Evolutionary conservation across 2,888 invertebrate species (phyloP).

Genomic region (Hydrotaea diabolus): DNA sequence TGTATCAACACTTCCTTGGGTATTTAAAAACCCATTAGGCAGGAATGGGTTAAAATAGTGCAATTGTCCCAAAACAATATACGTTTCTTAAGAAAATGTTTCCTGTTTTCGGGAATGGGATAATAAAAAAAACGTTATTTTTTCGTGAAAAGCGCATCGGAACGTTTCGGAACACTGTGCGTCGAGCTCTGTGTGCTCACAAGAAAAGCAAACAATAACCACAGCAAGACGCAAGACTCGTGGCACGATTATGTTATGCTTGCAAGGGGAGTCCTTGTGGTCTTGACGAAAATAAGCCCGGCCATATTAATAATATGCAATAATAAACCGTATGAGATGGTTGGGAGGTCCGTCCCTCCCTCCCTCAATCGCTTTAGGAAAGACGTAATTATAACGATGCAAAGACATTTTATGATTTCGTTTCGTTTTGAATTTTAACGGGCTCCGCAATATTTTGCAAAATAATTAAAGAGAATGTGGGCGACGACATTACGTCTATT

Average conservation of each 20-base stretch:
- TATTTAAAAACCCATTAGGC: too few species aligned
- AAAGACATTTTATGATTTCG: background rate
- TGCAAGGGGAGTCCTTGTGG: background rate
- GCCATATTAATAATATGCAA: constrained; percentile 4
- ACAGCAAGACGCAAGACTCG: background rate
- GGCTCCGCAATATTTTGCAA: background rate
- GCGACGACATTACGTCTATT: background rate
- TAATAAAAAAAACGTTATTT: too few species aligned
- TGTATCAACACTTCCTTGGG: too few species aligned
- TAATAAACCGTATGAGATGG: background rate
- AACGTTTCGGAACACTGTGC: background rate
- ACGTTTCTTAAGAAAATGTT: too few species aligned
- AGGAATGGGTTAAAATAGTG: too few species aligned
- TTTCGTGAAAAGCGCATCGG: too few species aligned
- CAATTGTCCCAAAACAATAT: too few species aligned
- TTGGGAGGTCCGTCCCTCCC: too few species aligned
- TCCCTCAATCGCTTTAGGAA: background rate
- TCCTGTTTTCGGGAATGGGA: too few species aligned
- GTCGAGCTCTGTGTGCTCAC: too few species aligned
- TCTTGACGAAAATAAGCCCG: background rate
- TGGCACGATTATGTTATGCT: background rate
- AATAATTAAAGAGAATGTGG: background rate
- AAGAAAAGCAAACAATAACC: background rate
- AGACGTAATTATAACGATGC: background rate
- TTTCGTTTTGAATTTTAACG: background rate